Base-by-base conservation (phyloP, 2,888 invertebrate genomes). In the Cinara cedri region DNA sequence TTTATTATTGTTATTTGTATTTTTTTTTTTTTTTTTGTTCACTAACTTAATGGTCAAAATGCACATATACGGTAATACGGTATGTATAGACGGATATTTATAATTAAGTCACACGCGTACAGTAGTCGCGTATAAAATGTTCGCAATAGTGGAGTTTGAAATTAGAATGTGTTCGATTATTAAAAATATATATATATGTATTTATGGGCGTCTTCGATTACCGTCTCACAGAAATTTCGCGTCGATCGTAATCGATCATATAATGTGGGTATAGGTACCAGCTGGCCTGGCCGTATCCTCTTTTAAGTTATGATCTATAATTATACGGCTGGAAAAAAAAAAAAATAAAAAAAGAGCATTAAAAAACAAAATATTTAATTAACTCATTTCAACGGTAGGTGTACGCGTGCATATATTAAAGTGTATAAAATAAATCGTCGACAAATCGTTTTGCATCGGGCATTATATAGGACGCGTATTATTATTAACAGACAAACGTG, bases 291-390 rank as follows among this genome's bases (percentile, higher is more conserved):
- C 34, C 34, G 34, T 34, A 54, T 10, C 0, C 49, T 26, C 46
- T n/a, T 60, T n/a, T 72, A 46, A 72, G 46, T 60, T 46, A 60
- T 26, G 46, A 60, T 72, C 57, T 16, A 60, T 72, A 72, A 60
- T 72, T 72, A 72, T 72, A 72, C 46, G 1, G 26, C 14, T 26
- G 6, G 16, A 34, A 13, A 51, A 68, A 24, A 26, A 4, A 26
- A 60, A 21, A 60, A 24, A 26, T 10, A 8, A 21, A 57, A 57
- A 57, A 13, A 8, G 24, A 24, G 24, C 51, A 51, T 71, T 57
- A 72, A 70, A 57, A 57, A 72, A n/a, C 2, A 6, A 57, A 72
- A 72, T 62, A 62, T 72, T 72, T 72, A 72, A 72, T 72, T 63
- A 72, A 72, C 62, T 72, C 72, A 34, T 72, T 62, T 63, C 62